phyloP scores from a whole-genome alignment of 2,888 invertebrate genomes.

The Punctoribates punctum region DNA sequence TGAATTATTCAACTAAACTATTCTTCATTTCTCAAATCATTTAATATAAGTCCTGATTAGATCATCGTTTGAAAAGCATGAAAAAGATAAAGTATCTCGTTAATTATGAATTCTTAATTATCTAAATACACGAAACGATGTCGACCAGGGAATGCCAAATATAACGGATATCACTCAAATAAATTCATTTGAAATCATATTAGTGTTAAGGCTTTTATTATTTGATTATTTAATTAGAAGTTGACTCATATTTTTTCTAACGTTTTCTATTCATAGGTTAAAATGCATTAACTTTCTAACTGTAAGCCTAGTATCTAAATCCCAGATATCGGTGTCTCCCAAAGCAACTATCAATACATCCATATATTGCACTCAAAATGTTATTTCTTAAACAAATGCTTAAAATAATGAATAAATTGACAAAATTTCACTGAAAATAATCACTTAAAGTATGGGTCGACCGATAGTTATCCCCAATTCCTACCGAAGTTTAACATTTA shows the following conservation, averaged over 20 bases:
- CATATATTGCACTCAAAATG: background rate
- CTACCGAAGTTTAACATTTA: conserved; percentile 12
- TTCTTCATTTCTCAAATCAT: no score
- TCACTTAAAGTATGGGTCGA: background rate
- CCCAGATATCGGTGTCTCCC: background rate
- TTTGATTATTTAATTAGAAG: no score
- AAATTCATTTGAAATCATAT: background rate
- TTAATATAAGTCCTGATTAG: no score
- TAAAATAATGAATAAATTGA: background rate
- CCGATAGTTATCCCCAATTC: background rate
- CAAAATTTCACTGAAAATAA: background rate
- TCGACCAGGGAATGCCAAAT: background rate
- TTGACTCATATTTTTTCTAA: background rate
- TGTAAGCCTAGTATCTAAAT: background rate
- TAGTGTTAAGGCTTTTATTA: no score
- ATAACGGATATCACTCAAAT: background rate
- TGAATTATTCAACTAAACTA: no score
- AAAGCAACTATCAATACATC: background rate
- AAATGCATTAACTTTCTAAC: background rate
- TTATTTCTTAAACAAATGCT: no score
- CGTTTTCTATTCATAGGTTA: background rate
- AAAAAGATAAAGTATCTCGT: background rate
- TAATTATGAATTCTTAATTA: background rate
- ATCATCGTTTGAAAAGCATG: background rate
- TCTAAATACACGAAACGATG: background rate